These are phyloP conservation scores for Neoscelio sp. DNA, from an alignment of 2,888 invertebrate genomes.

Conservation along the genomic window DNA sequence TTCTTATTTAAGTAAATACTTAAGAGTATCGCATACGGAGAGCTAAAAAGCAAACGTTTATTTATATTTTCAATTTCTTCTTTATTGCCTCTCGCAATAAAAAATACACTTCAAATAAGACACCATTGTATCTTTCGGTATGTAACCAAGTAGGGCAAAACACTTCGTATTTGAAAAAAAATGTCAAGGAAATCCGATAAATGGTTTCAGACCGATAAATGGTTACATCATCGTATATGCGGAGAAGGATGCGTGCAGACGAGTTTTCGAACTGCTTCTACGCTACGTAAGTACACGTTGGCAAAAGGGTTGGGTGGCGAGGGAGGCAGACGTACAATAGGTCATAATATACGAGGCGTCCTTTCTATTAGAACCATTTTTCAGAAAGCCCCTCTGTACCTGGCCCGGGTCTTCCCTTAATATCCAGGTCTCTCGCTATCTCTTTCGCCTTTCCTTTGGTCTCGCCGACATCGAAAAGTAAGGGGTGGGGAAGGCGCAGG, in stretches of 20 bases:
- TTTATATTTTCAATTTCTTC: too few relatives aligned
- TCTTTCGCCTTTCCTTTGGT: constrained; percentile 59
- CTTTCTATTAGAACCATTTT: constrained; percentile 72
- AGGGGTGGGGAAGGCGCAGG: constrained; percentile 38
- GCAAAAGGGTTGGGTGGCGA: constrained; percentile 38
- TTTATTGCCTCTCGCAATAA: background rate
- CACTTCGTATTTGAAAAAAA: constrained; percentile 8
- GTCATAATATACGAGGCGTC: constrained; percentile 74
- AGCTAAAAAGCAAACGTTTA: too few relatives aligned
- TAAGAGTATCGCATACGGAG: too few relatives aligned
- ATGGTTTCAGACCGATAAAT: constrained; percentile 11
- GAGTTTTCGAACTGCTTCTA: constrained; percentile 36
- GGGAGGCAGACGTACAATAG: constrained; percentile 68
- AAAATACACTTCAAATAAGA: background rate
- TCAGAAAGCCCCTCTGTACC: constrained; percentile 66
- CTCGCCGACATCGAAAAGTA: constrained; percentile 65
- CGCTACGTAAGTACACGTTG: constrained; percentile 41
- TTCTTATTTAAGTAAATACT: too few relatives aligned
- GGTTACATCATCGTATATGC: constrained; percentile 11
- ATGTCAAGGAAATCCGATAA: constrained; percentile 15
- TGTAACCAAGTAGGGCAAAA: background rate
- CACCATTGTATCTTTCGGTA: background rate
- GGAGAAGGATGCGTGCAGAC: constrained; percentile 43
- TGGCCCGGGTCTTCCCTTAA: constrained; percentile 61
- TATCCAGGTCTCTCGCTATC: constrained; percentile 65